Conservation (phyloP, 1,140 invertebrate genomes). For the Euschistus heros region DNA sequence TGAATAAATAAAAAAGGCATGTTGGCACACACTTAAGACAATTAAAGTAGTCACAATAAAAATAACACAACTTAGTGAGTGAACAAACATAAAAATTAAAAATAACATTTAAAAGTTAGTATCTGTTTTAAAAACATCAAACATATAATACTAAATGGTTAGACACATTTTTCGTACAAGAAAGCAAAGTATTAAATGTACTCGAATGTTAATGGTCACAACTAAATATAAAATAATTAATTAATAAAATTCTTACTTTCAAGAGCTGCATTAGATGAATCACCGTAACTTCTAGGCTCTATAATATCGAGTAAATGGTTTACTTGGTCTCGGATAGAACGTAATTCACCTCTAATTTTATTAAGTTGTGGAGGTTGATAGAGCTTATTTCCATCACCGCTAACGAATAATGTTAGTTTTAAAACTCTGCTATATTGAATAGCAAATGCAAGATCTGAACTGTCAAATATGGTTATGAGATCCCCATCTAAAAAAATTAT, state of each 20-base stretch:
- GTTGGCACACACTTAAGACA: too few relatives aligned
- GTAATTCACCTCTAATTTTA: conserved; percentile 44
- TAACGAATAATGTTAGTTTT: conserved; percentile 48
- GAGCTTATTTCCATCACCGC: conserved; percentile 31
- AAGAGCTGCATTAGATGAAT: conserved; percentile 20
- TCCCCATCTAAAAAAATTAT: conserved; percentile 51
- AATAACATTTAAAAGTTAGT: too few relatives aligned
- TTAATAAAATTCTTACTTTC: conserved; percentile 26
- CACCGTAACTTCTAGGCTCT: conserved; percentile 31
- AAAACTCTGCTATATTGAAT: conserved; percentile 59
- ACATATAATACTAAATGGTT: too few relatives aligned
- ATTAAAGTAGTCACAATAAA: too few relatives aligned
- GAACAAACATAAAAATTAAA: too few relatives aligned
- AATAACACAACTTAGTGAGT: too few relatives aligned
- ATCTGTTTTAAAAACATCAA: too few relatives aligned
- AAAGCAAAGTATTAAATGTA: too few relatives aligned
- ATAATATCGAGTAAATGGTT: conserved; percentile 46
- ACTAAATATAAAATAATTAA: background rate
- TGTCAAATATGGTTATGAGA: conserved; percentile 63
- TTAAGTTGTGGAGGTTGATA: conserved; percentile 34
- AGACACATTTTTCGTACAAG: too few relatives aligned
- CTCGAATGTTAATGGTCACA: too few relatives aligned
- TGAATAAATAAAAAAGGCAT: too few relatives aligned
- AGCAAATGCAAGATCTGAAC: conserved; percentile 59
- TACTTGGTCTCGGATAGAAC: conserved; percentile 47